Evolutionary conservation across 2,888 invertebrate genomes (phyloP), one percentile per base, ranked within the genome.

Genomic region (Andrena marginata): DNA sequence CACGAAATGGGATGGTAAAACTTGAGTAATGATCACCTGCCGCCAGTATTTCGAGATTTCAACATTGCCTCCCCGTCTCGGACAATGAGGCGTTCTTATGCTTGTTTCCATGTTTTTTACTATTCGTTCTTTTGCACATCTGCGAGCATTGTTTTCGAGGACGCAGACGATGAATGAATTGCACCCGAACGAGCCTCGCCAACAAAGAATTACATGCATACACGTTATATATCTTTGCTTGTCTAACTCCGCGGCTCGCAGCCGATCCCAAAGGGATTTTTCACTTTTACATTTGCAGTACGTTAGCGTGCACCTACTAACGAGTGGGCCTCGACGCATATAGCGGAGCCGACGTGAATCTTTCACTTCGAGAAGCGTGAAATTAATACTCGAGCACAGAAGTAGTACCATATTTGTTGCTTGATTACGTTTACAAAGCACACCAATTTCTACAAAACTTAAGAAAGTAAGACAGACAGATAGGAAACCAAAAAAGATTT

Each of bases 221-320:
- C 69, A 35, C 71, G 63, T 29, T 67, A 48, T 72, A 67, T 42
- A 42, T 42, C 13, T 69, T 76, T 74, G 59, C 73, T 69, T 29
- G 64, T 54, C 73, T 64, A 62, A 76, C 77, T 70, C 31, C 35
- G 16, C 62, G 49, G 51, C 63, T 49, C 35, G 48, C 65, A 77
- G 71, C 60, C 76, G 75, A 79, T 77, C 42, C 42, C 42, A 42
- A 42, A 77, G 67, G 51, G 77, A 86, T 89, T 88, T 79, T 86
- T 85, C 82, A 74, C 77, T 82, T 82, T 74, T 81, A 81, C 71
- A 82, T 88, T 89, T 74, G 73, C 81, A 73, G 73, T 65, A 60
- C 51, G 69, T 89, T 89, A 89, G 81, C 89, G 62, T 16, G 67
- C 35, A 23, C 29, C n/a, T 77, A 84, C 89, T 89, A 89, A 89